phyloP scores from a whole-genome alignment of 2,888 invertebrate genomes.

The Euphydryas editha region DNA sequence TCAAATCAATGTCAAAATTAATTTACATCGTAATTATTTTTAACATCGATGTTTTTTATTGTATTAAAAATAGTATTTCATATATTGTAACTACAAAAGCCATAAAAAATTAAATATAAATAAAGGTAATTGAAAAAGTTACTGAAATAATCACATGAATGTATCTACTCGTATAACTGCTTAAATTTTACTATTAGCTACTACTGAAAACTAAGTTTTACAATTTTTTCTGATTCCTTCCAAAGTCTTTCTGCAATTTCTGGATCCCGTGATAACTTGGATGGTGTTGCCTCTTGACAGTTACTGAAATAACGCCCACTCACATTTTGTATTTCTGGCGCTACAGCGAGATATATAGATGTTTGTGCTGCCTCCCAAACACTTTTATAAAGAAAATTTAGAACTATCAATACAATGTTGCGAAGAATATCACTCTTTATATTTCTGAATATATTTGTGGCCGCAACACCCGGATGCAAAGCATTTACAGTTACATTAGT shows the following conservation, averaged over 20 bases:
- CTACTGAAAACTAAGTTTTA: slow-evolving; percentile 55
- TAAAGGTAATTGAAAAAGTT: background rate
- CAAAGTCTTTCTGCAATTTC: slow-evolving; percentile 84
- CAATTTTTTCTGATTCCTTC: slow-evolving; percentile 85
- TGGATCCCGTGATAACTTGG: slow-evolving; percentile 79
- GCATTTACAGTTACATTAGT: slow-evolving; percentile 87
- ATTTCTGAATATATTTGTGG: slow-evolving; percentile 86
- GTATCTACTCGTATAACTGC: background rate
- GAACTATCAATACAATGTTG: slow-evolving; percentile 51
- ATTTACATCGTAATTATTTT: too few relatives aligned
- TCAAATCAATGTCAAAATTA: too few relatives aligned
- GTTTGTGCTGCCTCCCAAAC: slow-evolving; percentile 87
- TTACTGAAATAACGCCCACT: slow-evolving; percentile 87
- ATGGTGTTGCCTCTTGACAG: slow-evolving; percentile 76
- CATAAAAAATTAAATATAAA: background rate
- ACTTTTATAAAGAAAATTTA: slow-evolving; percentile 80
- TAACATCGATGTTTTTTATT: too few relatives aligned
- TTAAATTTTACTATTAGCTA: slow-evolving; percentile 8
- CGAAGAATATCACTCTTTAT: slow-evolving; percentile 74
- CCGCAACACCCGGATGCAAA: slow-evolving; percentile 88
- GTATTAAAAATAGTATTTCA: too few relatives aligned
- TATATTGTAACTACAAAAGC: too few relatives aligned
- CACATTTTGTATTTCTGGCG: slow-evolving; percentile 82
- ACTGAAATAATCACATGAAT: background rate
- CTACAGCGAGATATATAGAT: slow-evolving; percentile 80